Evolutionary conservation across 2,888 invertebrate genomes (phyloP), one percentile per base, ranked within the genome.

Genomic region (Doris montereyensis): DNA sequence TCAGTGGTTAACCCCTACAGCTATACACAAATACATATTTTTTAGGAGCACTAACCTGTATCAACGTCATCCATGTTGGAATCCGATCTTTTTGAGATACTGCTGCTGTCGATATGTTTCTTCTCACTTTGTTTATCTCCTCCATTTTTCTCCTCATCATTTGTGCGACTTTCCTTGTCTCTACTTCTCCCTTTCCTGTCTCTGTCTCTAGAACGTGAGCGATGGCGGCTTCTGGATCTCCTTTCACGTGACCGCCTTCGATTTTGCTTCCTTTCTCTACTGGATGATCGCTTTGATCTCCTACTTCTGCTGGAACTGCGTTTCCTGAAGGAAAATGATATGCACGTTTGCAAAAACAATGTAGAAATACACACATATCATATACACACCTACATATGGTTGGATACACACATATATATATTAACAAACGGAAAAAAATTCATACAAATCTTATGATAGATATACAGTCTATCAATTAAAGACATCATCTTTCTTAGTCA

Each of bases 271-370:
- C 79, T 79, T 32, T 79, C 79, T 8, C 75, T 65, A 28, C 79
- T 79, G 2, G 79, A 70, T 13, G 79, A 79, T n/a, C 79, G 79
- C 30, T 62, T 70, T 26, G 79, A 79, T 2, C 62, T 67, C 32
- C 41, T 76, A 52, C 76, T 76, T 24, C 79, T 70, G 28, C 79
- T 79, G 28, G 67, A 21, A 72, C 77, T 77, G n/a, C 77, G 73
- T 28, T 60, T 65, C 41, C 78, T 78, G 60, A 26, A 57, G 65
- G 5, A 77, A 58, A 34, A 34, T n/a, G n/a, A n/a, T n/a, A n/a
- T n/a, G n/a, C n/a, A n/a, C n/a, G n/a, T n/a, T n/a, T n/a, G n/a
- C n/a, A n/a, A n/a, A n/a, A n/a, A n/a, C n/a, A n/a, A n/a, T n/a
- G n/a, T n/a, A n/a, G n/a, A n/a, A n/a, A n/a, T n/a, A n/a, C n/a